Evolutionary conservation across 2,113 vertebrate species (phyloP).

Genomic region (Cinclus cinclus): DNA sequence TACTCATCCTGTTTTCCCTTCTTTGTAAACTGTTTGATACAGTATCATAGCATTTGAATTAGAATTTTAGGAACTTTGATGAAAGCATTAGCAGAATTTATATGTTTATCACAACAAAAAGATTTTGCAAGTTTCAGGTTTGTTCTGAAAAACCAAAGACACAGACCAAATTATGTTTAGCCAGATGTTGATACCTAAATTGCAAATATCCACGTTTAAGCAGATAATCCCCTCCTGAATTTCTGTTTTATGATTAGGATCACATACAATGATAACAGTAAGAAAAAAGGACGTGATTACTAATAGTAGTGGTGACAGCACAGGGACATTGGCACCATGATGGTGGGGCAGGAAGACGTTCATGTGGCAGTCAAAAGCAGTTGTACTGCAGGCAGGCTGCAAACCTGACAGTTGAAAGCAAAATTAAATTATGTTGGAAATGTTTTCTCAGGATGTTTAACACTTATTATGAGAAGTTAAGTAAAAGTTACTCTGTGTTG

Average conservation of each 20-base stretch:
- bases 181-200: neutral
- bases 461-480: neutral
- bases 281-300: neutral
- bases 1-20: neutral
- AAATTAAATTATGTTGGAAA: neutral
- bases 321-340: neutral
- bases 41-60: neutral
- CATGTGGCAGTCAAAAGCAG: neutral
- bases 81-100: neutral
- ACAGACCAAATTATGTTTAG: neutral
- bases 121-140: neutral
- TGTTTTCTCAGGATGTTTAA: neutral
- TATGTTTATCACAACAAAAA: neutral
- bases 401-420: neutral
- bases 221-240: neutral
- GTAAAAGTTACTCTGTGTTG: neutral
- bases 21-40: neutral
- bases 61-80: neutral
- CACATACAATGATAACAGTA: neutral
- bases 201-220: neutral
- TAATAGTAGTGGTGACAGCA: neutral
- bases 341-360: neutral
- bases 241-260: neutral
- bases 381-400: neutral
- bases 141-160: neutral